Conservation (phyloP, 1,140 invertebrate genomes). For the Leptonema lineaticorne region DNA sequence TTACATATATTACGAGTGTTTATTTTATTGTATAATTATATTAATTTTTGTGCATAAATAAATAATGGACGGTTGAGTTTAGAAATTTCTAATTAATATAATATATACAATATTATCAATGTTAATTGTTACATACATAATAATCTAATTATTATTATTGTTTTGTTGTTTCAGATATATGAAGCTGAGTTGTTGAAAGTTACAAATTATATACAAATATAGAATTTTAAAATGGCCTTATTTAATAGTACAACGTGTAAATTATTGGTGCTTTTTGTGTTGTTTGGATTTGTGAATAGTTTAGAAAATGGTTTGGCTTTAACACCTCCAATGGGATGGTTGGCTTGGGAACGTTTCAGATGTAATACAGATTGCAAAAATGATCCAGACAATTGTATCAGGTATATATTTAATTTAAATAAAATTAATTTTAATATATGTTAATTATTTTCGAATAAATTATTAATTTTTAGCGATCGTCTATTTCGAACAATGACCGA, state of each 20-base stretch:
- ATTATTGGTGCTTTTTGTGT: too few species aligned
- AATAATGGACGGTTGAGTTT: too few species aligned
- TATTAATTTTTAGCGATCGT: conserved; percentile 72
- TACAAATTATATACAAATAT: background rate
- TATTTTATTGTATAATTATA: too few species aligned
- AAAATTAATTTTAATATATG: background rate
- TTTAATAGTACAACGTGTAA: too few species aligned
- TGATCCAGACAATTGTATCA: conserved; percentile 92
- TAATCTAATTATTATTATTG: background rate
- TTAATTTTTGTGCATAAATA: too few species aligned
- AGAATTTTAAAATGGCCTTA: too few species aligned
- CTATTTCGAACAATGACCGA: conserved; percentile 92
- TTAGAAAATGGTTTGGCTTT: conserved; percentile 81
- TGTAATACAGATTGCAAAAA: conserved; percentile 92
- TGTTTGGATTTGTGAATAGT: background rate
- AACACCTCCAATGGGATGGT: conserved; percentile 87
- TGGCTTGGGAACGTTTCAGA: conserved; percentile 90
- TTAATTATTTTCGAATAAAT: background rate
- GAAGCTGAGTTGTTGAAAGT: background rate
- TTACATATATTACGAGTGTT: too few species aligned
- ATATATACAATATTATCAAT: too few species aligned
- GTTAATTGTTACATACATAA: too few species aligned
- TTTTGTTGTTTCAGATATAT: conserved; percentile 5
- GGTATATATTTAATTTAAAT: conserved; percentile 55
- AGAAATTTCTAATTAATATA: too few species aligned